Evolutionary conservation across 2,888 invertebrate genomes (phyloP).

Genomic region (Lasioglossum morio): DNA sequence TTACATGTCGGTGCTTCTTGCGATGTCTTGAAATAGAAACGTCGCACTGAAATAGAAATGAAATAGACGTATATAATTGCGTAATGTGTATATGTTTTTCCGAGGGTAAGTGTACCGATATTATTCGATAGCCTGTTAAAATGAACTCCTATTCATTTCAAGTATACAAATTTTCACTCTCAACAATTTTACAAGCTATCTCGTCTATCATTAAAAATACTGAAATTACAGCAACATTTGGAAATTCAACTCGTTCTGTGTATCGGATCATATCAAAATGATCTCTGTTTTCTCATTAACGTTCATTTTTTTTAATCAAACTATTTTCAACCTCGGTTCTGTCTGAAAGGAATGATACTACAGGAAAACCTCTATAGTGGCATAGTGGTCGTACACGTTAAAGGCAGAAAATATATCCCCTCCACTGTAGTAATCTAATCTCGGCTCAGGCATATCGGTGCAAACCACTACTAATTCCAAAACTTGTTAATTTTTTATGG

Average conservation of each 20-base stretch:
- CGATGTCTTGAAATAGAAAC: slow-evolving; percentile 38
- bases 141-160: too few relatives aligned
- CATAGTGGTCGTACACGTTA: too few relatives aligned
- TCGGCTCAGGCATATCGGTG: too few relatives aligned
- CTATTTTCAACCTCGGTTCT: background rate
- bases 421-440: too few relatives aligned
- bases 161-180: too few relatives aligned
- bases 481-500: too few relatives aligned
- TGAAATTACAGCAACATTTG: background rate
- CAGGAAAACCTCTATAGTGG: too few relatives aligned
- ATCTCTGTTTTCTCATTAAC: background rate
- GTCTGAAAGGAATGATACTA: background rate
- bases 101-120: background rate
- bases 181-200: too few relatives aligned
- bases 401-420: too few relatives aligned
- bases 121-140: background rate
- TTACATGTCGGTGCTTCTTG: slow-evolving; percentile 59
- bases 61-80: background rate
- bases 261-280: background rate
- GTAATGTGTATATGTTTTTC: background rate
- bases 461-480: too few relatives aligned
- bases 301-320: background rate
- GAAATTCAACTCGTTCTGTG: background rate
- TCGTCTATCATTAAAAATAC: background rate
- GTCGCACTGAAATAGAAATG: background rate